These are phyloP conservation scores for Chymomyza fuscimana DNA, from an alignment of 2,888 invertebrate species.

Conservation along the genomic window DNA sequence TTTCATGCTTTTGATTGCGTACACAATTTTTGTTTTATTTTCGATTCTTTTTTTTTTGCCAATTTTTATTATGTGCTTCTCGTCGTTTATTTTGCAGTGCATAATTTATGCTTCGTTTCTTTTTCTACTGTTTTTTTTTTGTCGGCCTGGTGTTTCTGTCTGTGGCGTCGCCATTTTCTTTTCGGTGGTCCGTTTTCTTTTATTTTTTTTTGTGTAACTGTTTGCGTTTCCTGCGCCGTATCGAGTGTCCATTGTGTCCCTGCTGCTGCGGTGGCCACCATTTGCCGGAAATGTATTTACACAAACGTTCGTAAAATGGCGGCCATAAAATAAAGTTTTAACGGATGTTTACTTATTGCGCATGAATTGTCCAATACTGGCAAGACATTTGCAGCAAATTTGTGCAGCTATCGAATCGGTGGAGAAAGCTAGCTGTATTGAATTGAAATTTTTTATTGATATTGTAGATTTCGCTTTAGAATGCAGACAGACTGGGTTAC, in stretches of 20 bases:
- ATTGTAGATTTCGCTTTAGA: background rate
- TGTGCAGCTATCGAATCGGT: background rate
- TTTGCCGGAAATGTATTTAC: constrained; percentile 70
- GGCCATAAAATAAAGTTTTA: constrained; percentile 72
- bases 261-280: constrained; percentile 12
- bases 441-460: background rate
- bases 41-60: constrained; percentile 38
- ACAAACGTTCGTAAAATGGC: constrained; percentile 69
- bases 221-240: constrained; percentile 52
- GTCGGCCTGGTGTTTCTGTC: constrained; percentile 40
- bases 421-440: background rate
- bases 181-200: constrained; percentile 2
- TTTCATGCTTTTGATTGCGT: constrained; percentile 61
- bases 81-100: constrained; percentile 70
- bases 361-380: constrained; percentile 73
- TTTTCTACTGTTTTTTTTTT: constrained; percentile 14
- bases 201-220: background rate
- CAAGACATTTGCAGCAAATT: constrained; percentile 44
- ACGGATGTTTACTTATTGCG: constrained; percentile 72
- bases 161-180: constrained; percentile 60
- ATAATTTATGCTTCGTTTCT: constrained; percentile 61
- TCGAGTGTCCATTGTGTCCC: constrained; percentile 37
- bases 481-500: too few relatives aligned
- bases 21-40: constrained; percentile 42
- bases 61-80: constrained; percentile 60